phyloP scores from a whole-genome alignment of 1,140 invertebrate species.

The Eriosoma lanigerum region DNA sequence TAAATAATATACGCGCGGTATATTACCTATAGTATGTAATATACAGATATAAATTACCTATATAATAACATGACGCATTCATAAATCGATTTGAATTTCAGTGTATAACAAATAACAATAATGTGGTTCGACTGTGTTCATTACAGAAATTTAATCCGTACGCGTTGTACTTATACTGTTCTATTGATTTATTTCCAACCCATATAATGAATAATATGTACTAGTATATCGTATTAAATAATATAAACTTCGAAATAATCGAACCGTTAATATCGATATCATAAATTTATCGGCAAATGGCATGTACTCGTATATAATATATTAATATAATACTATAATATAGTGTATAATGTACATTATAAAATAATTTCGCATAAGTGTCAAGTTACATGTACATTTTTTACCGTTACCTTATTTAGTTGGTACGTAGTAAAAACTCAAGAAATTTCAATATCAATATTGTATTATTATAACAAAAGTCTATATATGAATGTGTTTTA shows the following conservation, averaged over 20 bases:
- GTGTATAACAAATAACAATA: too few relatives aligned
- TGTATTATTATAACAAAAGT: conserved; percentile 4
- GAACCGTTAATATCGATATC: background rate
- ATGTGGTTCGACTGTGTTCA: too few relatives aligned
- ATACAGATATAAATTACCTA: too few relatives aligned
- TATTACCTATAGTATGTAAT: too few relatives aligned
- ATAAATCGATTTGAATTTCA: too few relatives aligned
- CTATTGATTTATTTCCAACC: background rate
- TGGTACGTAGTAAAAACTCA: background rate
- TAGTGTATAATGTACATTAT: background rate
- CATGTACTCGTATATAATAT: background rate
- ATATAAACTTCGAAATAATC: background rate
- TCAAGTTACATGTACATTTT: conserved; percentile 14
- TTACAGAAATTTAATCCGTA: too few relatives aligned
- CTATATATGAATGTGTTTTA: too few relatives aligned
- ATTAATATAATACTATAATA: too few relatives aligned
- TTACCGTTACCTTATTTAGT: conserved; percentile 25
- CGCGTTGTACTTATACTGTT: background rate
- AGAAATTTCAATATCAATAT: conserved; percentile 31
- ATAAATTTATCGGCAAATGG: background rate
- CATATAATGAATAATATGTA: background rate
- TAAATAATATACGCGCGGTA: too few relatives aligned
- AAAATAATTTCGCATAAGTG: background rate
- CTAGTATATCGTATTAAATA: background rate
- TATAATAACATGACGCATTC: too few relatives aligned